Evolutionary conservation across 2,888 invertebrate species (phyloP), one percentile per base, ranked within the genome.

Genomic region (Molanna angustata): DNA sequence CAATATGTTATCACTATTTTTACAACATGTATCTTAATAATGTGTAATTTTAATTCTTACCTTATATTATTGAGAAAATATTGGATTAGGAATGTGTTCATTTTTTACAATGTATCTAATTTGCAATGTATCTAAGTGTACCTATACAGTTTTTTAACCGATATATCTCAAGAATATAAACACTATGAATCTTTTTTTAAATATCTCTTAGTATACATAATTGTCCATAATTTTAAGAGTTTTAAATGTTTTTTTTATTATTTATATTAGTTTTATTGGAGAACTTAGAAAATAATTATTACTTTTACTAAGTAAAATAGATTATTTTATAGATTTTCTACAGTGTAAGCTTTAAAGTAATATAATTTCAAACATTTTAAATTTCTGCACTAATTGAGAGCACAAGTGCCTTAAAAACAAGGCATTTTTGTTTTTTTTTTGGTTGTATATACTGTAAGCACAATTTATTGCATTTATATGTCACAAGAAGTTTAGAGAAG

Each of bases 21-120:
- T n/a, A 37, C 50, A 40, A 35, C 16, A 31, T 46, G n/a, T 18
- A 14, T 52, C n/a, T n/a, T n/a, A n/a, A n/a, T n/a, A n/a, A n/a
- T n/a, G n/a, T n/a, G n/a, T n/a, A n/a, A n/a, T n/a, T n/a, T n/a
- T 13, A 46, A 31, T 45, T 45, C 46, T 40, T 32, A 49, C 22
- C 41, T 31, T 41, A 47, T 35, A 18, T 42, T 20, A 33, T 20
- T 43, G 32, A n/a, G n/a, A n/a, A n/a, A n/a, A n/a, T 49, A 18
- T 43, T 49, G 18, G 19, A 49, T 43, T 42, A 13, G n/a, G 42
- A 42, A 52, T 57, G 57, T 57, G 57, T 57, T 57, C 57, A 57
- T 52, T 54, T 54, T 46, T 43, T n/a, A n/a, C n/a, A n/a, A n/a
- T n/a, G n/a, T n/a, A n/a, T n/a, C n/a, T n/a, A n/a, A n/a, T n/a